These are phyloP conservation scores for Myotis brandtii DNA, from an alignment of 2,113 vertebrate species.

Conservation along the genomic window DNA sequence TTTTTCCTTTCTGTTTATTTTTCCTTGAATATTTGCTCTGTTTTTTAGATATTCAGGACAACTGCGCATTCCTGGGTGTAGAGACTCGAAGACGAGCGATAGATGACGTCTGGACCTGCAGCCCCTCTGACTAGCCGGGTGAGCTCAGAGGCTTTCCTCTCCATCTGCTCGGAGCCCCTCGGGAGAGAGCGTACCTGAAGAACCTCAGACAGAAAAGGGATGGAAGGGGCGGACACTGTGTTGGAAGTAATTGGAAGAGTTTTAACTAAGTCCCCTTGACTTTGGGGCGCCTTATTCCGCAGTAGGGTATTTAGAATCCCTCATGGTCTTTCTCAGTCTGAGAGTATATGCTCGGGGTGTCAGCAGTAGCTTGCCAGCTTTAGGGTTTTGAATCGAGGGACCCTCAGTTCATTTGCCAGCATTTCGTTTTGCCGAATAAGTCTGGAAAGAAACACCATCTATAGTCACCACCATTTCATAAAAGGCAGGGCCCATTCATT, in stretches of 20 bases:
- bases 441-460: not conserved
- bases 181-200: not conserved
- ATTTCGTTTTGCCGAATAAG: slow-evolving; percentile 24
- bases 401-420: not conserved
- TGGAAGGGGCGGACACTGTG: too few species aligned
- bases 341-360: not conserved
- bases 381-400: not conserved
- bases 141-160: not conserved
- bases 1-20: not conserved
- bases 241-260: not conserved
- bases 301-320: not conserved
- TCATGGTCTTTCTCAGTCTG: not conserved
- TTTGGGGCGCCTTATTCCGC: not conserved
- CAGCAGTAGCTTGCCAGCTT: not conserved
- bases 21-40: not conserved
- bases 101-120: not conserved
- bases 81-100: not conserved
- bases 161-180: not conserved
- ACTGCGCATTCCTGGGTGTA: not conserved
- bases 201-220: not conserved
- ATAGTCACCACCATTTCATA: not conserved
- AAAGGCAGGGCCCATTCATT: not conserved
- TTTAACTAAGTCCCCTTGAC: not conserved
- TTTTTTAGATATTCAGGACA: not conserved
- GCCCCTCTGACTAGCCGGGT: not conserved